phyloP scores from a whole-genome alignment of 2,113 vertebrate genomes.

The Ginglymostoma cirratum region DNA sequence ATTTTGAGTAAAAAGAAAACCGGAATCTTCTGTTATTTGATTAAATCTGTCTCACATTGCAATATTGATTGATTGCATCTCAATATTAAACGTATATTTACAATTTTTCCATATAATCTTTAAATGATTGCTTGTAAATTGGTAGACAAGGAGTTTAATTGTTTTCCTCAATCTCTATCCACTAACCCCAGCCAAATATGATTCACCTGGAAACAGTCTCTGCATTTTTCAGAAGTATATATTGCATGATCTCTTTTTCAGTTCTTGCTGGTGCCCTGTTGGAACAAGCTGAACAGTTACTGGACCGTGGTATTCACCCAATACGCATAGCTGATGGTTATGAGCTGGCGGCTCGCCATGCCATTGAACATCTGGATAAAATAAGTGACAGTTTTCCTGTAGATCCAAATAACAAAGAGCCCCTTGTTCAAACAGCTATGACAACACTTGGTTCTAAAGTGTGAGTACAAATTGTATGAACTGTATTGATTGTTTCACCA shows the following conservation, averaged over 20 bases:
- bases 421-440: conserved; percentile 91
- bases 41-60: not conserved
- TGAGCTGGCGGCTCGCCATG: conserved; percentile 82
- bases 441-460: conserved; percentile 96
- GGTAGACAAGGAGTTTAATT: too few relatives aligned
- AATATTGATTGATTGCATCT: not conserved
- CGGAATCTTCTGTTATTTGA: not conserved
- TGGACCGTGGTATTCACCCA: conserved; percentile 91
- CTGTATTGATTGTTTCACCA: not conserved
- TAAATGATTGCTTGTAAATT: too few relatives aligned
- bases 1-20: not conserved
- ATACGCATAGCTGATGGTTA: conserved; percentile 92
- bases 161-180: too few relatives aligned
- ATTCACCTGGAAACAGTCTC: not conserved
- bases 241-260: conserved; percentile 41
- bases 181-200: not conserved
- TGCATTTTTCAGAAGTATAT: not conserved
- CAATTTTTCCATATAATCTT: not conserved
- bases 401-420: conserved; percentile 74
- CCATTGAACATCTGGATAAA: conserved; percentile 79
- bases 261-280: conserved; percentile 87
- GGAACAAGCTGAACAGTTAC: conserved; percentile 86
- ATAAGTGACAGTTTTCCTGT: conserved; percentile 83
- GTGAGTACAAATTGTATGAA: conserved; percentile 56
- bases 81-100: not conserved